Evolutionary conservation across 2,797 vertebrate genomes (phyloP).

Genomic region (Anabacerthia variegaticeps): DNA sequence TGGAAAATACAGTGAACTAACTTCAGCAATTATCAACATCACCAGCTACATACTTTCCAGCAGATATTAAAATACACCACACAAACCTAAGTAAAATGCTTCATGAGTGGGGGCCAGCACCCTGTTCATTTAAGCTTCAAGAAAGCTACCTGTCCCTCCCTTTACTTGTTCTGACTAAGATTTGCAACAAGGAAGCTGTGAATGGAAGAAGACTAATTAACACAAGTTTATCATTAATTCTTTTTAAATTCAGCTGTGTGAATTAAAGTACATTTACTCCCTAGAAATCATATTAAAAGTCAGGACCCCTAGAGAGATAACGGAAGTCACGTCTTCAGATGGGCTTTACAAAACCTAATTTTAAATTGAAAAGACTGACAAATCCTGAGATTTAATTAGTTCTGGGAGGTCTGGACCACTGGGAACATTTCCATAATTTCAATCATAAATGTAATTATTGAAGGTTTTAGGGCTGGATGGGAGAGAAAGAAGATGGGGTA

Average conservation of each 20-base stretch:
- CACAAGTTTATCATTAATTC: background rate
- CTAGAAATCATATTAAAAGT: background rate
- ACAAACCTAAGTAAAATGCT: background rate
- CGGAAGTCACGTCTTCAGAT: background rate
- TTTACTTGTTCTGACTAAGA: background rate
- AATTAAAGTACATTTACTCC: background rate
- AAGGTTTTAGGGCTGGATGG: background rate
- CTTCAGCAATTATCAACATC: background rate
- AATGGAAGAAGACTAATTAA: background rate
- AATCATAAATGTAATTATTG: background rate
- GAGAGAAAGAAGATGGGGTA: background rate
- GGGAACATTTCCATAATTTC: slow-evolving; percentile 9
- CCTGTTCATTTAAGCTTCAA: background rate
- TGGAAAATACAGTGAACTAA: background rate
- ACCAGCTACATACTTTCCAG: background rate
- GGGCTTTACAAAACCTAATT: background rate
- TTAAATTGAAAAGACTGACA: background rate
- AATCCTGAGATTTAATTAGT: slow-evolving; percentile 37
- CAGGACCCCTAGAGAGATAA: background rate
- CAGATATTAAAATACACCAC: background rate
- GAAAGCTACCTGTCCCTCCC: background rate
- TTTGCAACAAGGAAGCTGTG: background rate
- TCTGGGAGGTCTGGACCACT: background rate
- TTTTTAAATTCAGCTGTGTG: background rate
- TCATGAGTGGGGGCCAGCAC: background rate